Evolutionary conservation across 2,888 invertebrate species (phyloP), one percentile per base, ranked within the genome.

Genomic region (Anthophora plumipes): DNA sequence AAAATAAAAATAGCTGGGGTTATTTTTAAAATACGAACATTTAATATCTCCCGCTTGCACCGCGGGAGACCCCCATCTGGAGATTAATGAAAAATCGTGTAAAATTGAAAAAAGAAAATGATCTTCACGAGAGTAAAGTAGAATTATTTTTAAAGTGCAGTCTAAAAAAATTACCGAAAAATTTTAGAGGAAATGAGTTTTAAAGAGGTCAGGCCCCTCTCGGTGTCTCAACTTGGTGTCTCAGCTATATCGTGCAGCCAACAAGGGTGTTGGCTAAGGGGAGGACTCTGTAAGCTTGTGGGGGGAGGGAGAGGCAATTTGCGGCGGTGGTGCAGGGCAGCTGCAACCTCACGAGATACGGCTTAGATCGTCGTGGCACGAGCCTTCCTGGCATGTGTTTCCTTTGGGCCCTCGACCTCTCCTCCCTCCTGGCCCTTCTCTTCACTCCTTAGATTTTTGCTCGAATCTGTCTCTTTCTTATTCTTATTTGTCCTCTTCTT

Each of bases 361-460:
- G 87, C 87, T 89, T 90, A 89, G 90, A 90, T 90, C 90, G 90
- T 88, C 86, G 91, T 91, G 92, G 92, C 92, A 92, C 92, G 92
- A 92, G 92, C 91, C 92, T 87, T 85, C 85, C 85, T 87, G 89
- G 90, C 92, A 91, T 92, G 91, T 91, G 91, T 90, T 92, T 90
- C 88, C 88, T 90, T 89, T 64, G 67, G 73, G 80, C 73, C 80
- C 78, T 74, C 72, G 72, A 68, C 76, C 75, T 83, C 77, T 83
- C 78, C 79, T 57, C 67, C 61, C 82, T 69, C 61, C 84, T 63
- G 60, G 37, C 41, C 14, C 14, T 39, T 7, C 74, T 37, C 78
- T 11, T 4, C n/a, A 61, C 61, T 75, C 79, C 63, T 77, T 85
- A 80, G 73, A 84, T 76, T 77, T 63, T 75, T 77, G 52, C 78